Evolutionary conservation across 2,113 vertebrate genomes (phyloP), one percentile per base, ranked within the genome.

Genomic region (Mormyrus lacerda): DNA sequence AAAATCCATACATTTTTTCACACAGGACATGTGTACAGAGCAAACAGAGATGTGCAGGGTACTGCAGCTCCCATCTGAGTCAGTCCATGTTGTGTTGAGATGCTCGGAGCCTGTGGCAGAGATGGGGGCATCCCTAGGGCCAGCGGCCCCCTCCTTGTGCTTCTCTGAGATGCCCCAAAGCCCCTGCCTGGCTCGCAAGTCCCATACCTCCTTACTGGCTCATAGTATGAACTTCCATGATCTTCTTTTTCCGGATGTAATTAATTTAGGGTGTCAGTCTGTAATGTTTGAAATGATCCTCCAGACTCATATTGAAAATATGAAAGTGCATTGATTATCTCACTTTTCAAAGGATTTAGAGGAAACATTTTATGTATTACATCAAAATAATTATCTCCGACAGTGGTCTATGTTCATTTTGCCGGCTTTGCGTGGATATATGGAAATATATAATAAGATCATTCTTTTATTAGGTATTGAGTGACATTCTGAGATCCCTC

Each of bases 241-340:
- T 76, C 31, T 73, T 73, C 65, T 76, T 39, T 13, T 76, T 17
- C 6, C 69, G 39, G 69, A 35, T 17, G 39, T 39, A 76, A 17
- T 76, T 76, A 39, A 17, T 35, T 76, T 31, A 39, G 31, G 69
- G 27, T 76, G 69, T 76, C 31, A 76, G 2, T 76, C 69, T 39
- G 27, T 39, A 76, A 76, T 76, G n/a, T 65, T 65, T 10, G 69
- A 76, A 35, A 76, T 13, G 4, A 31, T 13, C 42, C 83, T n/a
- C 42, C 83, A 85, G 42, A 85, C 13, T 85, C 21, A 47, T 47
- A 24, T 27, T 48, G 45, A 85, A 85, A 85, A 47, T 24, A 85
- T 76, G 10, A 76, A 76, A 76, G 69, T 76, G 69, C 69, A 76
- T 76, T 76, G 69, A 76, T 76, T 76, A 76, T 76, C 31, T 76